A percentile compares a stretch with the other conserved stretches of the same genome.
Conservation (phyloP, 2,888 invertebrate genomes). For the Lithodes maja region DNA sequence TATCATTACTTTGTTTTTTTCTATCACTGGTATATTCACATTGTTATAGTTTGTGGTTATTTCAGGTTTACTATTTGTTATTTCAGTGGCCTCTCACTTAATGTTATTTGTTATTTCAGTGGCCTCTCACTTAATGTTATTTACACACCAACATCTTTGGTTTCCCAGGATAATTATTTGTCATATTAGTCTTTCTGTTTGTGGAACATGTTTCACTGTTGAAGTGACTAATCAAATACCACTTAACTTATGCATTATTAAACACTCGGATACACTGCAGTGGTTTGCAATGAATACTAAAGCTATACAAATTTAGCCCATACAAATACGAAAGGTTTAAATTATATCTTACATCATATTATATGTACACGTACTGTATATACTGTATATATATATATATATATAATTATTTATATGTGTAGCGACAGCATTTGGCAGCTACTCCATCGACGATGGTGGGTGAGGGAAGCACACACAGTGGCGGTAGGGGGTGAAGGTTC, state of each 20-base stretch:
- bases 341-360: background rate
- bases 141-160: background rate
- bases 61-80: background rate
- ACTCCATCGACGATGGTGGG: background rate
- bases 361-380: background rate
- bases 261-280: background rate
- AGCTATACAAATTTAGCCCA: background rate
- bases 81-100: background rate
- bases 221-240: background rate
- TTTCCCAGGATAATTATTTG: background rate
- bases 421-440: background rate
- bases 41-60: background rate
- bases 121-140: background rate
- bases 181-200: background rate
- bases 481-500: background rate
- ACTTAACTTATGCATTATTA: background rate
- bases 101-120: no score
- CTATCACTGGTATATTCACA: background rate
- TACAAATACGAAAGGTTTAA: background rate
- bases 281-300: background rate
- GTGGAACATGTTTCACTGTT: background rate
- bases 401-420: background rate
- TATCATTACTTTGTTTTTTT: no score
- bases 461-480: background rate
- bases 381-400: background rate